Evolutionary conservation across 2,888 invertebrate species (phyloP).

Genomic region (Physocephala rufipes): DNA sequence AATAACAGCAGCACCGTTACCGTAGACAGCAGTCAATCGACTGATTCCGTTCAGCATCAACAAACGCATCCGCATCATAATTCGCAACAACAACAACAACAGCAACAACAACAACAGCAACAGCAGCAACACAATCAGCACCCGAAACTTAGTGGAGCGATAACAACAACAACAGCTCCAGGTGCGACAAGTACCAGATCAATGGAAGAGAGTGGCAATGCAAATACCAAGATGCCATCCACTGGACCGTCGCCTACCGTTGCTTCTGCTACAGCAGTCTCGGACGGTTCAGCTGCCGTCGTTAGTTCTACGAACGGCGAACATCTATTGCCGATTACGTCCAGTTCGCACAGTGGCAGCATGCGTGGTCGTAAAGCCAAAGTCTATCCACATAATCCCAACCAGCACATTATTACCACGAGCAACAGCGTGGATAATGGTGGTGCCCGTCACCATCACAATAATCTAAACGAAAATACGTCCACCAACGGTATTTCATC

Average conservation of each 20-base stretch:
- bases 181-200: slow-evolving; percentile 34
- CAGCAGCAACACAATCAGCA: slow-evolving; percentile 66
- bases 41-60: too few species aligned
- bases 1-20: too few species aligned
- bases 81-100: slow-evolving; percentile 43
- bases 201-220: slow-evolving; percentile 35
- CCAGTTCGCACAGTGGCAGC: slow-evolving; percentile 42
- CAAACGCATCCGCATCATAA: neutral
- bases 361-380: slow-evolving; percentile 59
- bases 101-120: slow-evolving; percentile 66
- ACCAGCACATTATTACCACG: slow-evolving; percentile 60
- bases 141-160: slow-evolving; percentile 31
- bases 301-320: slow-evolving; percentile 47
- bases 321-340: neutral
- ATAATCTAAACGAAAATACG: slow-evolving; percentile 41
- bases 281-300: slow-evolving; percentile 50
- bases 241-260: slow-evolving; percentile 7
- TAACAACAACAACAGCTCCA: slow-evolving; percentile 42
- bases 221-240: slow-evolving; percentile 38
- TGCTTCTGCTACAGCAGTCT: slow-evolving; percentile 29
- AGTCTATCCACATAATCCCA: slow-evolving; percentile 58
- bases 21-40: too few species aligned
- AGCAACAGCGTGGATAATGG: slow-evolving; percentile 61
- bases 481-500: slow-evolving; percentile 55
- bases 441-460: slow-evolving; percentile 50